Percentiles rank a stretch among this genome's conserved stretches.
phyloP scores from a whole-genome alignment of 2,797 vertebrate genomes.

The Lagorchestes hirsutus region DNA sequence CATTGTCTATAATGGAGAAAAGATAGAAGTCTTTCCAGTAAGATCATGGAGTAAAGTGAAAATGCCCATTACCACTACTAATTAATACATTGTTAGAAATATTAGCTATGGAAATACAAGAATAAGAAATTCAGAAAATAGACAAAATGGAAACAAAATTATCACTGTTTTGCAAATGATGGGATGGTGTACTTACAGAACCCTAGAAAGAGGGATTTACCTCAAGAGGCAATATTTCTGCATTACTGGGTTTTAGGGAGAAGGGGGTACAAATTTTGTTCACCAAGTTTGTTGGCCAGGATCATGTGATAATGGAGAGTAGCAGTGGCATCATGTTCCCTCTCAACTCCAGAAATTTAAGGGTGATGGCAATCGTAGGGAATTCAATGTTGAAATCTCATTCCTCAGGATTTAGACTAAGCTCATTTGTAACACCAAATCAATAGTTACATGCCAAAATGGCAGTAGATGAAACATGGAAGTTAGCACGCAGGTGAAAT shows the following conservation, averaged over 20 bases:
- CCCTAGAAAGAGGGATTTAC: not conserved
- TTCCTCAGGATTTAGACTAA: not conserved
- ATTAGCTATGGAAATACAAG: not conserved
- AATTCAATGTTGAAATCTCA: not conserved
- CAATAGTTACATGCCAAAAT: not conserved
- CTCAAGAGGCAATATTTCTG: not conserved
- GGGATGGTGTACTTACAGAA: not conserved
- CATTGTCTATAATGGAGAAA: not conserved
- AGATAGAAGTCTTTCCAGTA: not conserved
- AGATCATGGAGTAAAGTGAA: not conserved
- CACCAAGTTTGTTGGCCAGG: not conserved
- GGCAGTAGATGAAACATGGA: too few species aligned
- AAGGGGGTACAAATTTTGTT: not conserved
- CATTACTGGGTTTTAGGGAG: not conserved
- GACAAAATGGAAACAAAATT: not conserved
- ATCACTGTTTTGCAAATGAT: not conserved
- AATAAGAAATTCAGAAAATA: not conserved
- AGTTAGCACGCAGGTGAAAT: too few species aligned
- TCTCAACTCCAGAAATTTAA: not conserved
- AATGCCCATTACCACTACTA: not conserved
- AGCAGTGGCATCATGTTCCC: not conserved
- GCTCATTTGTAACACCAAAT: not conserved
- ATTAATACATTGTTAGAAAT: not conserved
- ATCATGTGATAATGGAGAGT: not conserved
- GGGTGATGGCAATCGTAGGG: not conserved